Evolutionary conservation across 2,797 vertebrate species (phyloP).

Genomic region (Hydrophis major): DNA sequence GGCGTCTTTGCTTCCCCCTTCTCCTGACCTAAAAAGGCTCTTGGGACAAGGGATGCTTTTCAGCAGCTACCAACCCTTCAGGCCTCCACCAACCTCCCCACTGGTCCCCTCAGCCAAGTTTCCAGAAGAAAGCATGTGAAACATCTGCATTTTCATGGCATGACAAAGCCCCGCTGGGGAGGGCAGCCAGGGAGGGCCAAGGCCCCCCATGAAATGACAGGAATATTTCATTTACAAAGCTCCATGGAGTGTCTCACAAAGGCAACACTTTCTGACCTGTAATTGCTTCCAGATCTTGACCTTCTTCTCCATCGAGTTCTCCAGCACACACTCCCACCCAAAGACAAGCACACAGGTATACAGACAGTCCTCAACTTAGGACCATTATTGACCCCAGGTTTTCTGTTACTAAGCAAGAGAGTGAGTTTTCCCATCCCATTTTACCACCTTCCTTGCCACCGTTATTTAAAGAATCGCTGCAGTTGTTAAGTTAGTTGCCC

Average conservation of each 20-base stretch:
- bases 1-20: constrained; percentile 51
- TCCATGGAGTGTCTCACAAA: not conserved
- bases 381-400: not conserved
- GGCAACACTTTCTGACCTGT: constrained; percentile 8
- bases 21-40: constrained; percentile 19
- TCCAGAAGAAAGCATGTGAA: constrained; percentile 25
- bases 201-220: constrained; percentile 16
- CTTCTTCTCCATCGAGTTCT: not conserved
- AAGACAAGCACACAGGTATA: not conserved
- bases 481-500: too few relatives aligned
- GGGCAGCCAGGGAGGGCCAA: not conserved
- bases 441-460: not conserved
- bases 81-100: not conserved
- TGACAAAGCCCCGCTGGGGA: constrained; percentile 6
- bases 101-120: not conserved
- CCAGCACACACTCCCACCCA: not conserved
- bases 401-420: not conserved
- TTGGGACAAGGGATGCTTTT: constrained; percentile 17
- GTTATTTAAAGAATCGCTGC: not conserved
- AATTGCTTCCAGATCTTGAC: constrained; percentile 45
- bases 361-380: not conserved
- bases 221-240: not conserved
- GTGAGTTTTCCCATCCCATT: not conserved
- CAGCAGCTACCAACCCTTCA: constrained; percentile 10
- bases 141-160: not conserved